These are phyloP conservation scores for Pogonocichla stellata DNA, from an alignment of 2,113 vertebrate species.

Conservation along the genomic window DNA sequence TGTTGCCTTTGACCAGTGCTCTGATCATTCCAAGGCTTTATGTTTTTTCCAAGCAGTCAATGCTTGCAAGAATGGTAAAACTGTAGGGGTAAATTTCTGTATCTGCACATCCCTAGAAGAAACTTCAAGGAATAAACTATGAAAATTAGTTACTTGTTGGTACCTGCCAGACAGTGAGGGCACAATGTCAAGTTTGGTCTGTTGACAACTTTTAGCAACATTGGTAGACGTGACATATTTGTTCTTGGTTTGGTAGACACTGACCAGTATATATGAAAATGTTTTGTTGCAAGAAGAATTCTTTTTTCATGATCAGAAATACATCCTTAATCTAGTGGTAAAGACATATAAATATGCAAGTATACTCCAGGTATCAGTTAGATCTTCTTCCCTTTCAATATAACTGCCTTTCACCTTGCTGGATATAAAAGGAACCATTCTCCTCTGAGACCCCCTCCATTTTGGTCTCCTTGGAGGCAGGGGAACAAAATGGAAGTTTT, in stretches of 20 bases:
- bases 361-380: rapidly evolving
- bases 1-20: not conserved
- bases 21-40: not conserved
- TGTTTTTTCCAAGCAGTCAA: not conserved
- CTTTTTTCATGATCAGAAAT: not conserved
- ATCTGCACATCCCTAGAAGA: not conserved
- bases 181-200: not conserved
- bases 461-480: not conserved
- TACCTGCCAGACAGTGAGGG: not conserved
- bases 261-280: not conserved
- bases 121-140: not conserved
- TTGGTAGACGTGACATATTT: not conserved
- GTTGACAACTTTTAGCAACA: not conserved
- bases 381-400: not conserved
- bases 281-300: not conserved
- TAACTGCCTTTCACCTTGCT: not conserved
- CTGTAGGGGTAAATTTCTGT: not conserved
- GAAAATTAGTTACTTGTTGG: not conserved
- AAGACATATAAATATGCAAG: not conserved
- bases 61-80: not conserved
- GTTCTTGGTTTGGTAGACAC: not conserved
- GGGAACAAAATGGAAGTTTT: not conserved
- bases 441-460: not conserved
- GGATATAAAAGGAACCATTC: not conserved
- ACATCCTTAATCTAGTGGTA: not conserved